Conservation (phyloP, 2,888 invertebrate species). For the Sesamia inferens region DNA sequence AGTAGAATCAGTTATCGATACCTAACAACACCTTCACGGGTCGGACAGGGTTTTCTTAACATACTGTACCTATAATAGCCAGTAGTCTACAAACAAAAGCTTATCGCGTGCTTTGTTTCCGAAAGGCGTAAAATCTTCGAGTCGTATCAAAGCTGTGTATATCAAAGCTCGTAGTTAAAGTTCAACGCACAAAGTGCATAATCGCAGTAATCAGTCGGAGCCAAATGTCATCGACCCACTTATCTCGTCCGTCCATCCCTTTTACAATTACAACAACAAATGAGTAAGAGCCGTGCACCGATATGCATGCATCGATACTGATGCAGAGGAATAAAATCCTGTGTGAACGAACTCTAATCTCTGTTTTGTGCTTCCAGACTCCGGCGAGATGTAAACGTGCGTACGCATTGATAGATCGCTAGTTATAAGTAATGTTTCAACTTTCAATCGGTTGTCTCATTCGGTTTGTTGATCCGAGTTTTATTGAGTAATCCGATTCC, state of each 20-base stretch:
- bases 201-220: constrained; percentile 89
- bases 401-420: constrained; percentile 78
- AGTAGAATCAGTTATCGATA: too few relatives aligned
- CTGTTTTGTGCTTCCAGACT: constrained; percentile 87
- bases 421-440: constrained; percentile 60
- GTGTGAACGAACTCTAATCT: constrained; percentile 90
- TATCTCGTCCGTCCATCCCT: constrained; percentile 90
- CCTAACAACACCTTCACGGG: too few relatives aligned
- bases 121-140: constrained; percentile 64
- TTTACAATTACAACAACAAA: constrained; percentile 90
- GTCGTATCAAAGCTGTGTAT: constrained; percentile 79
- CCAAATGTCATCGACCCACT: constrained; percentile 89
- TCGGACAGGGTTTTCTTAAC: too few relatives aligned
- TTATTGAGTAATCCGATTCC: constrained; percentile 49
- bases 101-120: constrained; percentile 61
- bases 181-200: constrained; percentile 90
- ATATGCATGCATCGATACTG: constrained; percentile 87
- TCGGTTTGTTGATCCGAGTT: constrained; percentile 53
- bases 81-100: constrained; percentile 54
- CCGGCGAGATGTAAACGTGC: constrained; percentile 79
- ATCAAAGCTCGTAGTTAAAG: constrained; percentile 85
- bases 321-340: constrained; percentile 89
- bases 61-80: too few relatives aligned
- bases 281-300: constrained; percentile 88
- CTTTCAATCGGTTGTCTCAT: constrained; percentile 51